Percentiles rank a stretch among this genome's conserved stretches.
These are phyloP conservation scores for Cheumatopsyche charites DNA, from an alignment of 1,140 invertebrate genomes.

Conservation along the genomic window DNA sequence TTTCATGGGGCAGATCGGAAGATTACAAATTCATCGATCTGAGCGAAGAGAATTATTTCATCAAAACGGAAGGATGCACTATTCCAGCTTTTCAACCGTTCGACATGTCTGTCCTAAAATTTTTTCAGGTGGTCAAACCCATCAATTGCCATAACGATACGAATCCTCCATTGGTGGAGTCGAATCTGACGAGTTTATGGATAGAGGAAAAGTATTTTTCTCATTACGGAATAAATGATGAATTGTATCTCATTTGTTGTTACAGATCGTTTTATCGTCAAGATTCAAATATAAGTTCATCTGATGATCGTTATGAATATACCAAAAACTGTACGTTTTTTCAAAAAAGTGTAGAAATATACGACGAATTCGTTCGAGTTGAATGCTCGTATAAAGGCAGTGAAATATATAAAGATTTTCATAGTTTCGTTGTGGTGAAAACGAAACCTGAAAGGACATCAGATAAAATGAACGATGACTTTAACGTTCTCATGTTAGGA, in stretches of 20 bases:
- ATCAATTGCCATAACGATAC: constrained; percentile 53
- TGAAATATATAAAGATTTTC: constrained; percentile 70
- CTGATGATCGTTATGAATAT: constrained; percentile 57
- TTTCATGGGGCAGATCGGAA: constrained; percentile 40
- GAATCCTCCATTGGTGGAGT: constrained; percentile 63
- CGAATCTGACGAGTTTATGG: constrained; percentile 69
- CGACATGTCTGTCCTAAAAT: constrained; percentile 63
- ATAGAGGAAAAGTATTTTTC: constrained; percentile 54
- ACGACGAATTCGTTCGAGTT: constrained; percentile 68
- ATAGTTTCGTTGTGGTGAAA: constrained; percentile 66
- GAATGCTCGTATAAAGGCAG: constrained; percentile 61
- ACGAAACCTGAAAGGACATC: constrained; percentile 43
- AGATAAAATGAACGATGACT: constrained; percentile 48
- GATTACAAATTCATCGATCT: constrained; percentile 42
- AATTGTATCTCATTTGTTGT: constrained; percentile 62
- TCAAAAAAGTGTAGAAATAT: constrained; percentile 53
- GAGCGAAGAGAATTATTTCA: constrained; percentile 57
- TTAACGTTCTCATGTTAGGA: constrained; percentile 81
- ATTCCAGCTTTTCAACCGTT: constrained; percentile 79
- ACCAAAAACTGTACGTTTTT: constrained; percentile 57
- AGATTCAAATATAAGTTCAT: constrained; percentile 54
- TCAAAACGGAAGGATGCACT: constrained; percentile 78
- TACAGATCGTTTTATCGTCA: constrained; percentile 67
- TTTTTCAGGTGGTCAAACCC: constrained; percentile 54
- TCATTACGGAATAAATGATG: constrained; percentile 62